These are phyloP conservation scores for Paedocypris sp. DNA, from an alignment of 2,113 vertebrate species.

Conservation along the genomic window DNA sequence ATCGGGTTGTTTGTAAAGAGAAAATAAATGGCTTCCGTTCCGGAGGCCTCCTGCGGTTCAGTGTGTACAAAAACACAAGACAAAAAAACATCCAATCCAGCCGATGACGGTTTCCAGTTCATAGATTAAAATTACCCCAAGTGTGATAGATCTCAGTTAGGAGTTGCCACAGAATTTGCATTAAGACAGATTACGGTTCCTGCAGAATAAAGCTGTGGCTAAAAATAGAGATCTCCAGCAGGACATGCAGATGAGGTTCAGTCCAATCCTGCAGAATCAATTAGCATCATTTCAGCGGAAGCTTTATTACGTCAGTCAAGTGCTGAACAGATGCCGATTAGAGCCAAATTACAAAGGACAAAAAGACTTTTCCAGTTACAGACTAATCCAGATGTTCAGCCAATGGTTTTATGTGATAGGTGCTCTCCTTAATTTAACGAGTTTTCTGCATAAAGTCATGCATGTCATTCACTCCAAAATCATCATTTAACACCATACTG, in stretches of 20 bases:
- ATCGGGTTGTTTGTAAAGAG: no score
- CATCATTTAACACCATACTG: no score
- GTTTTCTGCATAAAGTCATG: no score
- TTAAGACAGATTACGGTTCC: neutral
- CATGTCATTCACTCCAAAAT: no score
- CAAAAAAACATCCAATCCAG: no score
- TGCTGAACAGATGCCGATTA: neutral
- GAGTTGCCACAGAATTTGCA: neutral
- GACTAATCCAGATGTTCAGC: no score
- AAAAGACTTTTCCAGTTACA: neutral
- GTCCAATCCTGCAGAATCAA: neutral
- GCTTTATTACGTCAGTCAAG: neutral
- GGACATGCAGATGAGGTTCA: conserved; percentile 1
- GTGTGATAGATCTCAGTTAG: neutral
- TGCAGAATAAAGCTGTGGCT: neutral
- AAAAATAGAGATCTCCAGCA: neutral
- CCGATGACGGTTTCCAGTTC: no score
- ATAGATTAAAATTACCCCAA: conserved; percentile 8
- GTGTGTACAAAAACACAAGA: no score
- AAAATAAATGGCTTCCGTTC: no score
- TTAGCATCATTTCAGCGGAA: neutral
- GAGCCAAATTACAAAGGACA: neutral
- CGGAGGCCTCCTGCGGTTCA: no score
- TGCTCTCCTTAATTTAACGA: no score
- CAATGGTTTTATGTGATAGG: no score